These are phyloP conservation scores for Lycaena phlaeas DNA, from an alignment of 2,888 invertebrate species.

Conservation along the genomic window DNA sequence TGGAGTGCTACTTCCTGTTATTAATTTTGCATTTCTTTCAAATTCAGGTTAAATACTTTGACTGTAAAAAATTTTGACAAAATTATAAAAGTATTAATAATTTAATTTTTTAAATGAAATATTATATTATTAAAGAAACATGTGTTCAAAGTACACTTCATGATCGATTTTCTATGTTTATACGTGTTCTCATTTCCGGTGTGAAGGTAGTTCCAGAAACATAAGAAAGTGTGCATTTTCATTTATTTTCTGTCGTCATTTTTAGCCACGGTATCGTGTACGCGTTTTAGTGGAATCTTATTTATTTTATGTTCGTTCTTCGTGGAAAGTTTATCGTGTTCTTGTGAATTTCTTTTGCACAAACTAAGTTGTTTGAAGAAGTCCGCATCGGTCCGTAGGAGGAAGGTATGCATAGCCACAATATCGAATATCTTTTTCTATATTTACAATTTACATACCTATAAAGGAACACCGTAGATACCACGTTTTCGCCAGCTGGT, in stretches of 20 bases:
- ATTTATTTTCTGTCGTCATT: constrained; percentile 70
- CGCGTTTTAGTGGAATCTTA: constrained; percentile 45
- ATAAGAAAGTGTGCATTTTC: constrained; percentile 67
- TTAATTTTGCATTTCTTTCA: constrained; percentile 1
- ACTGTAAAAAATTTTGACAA: not conserved
- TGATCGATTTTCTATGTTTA: constrained; percentile 40
- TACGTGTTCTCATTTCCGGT: constrained; percentile 63
- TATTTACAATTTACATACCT: constrained; percentile 55
- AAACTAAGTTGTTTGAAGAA: constrained; percentile 30
- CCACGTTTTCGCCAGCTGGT: constrained; percentile 73
- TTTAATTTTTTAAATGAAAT: constrained; percentile 49
- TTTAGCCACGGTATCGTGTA: constrained; percentile 55
- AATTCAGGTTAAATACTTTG: not conserved
- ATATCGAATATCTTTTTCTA: constrained; percentile 58
- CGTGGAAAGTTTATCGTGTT: constrained; percentile 33
- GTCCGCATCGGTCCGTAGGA: constrained; percentile 53
- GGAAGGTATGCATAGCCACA: constrained; percentile 57
- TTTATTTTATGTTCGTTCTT: constrained; percentile 53
- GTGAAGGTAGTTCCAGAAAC: constrained; percentile 66
- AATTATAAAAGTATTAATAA: constrained; percentile 3
- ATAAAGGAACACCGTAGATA: constrained; percentile 45
- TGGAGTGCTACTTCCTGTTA: constrained; percentile 1
- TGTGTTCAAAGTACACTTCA: constrained; percentile 34
- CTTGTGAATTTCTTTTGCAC: constrained; percentile 34
- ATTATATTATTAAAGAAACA: constrained; percentile 34